phyloP scores from a whole-genome alignment of 2,888 invertebrate genomes.

The Euzophera pinguis region DNA sequence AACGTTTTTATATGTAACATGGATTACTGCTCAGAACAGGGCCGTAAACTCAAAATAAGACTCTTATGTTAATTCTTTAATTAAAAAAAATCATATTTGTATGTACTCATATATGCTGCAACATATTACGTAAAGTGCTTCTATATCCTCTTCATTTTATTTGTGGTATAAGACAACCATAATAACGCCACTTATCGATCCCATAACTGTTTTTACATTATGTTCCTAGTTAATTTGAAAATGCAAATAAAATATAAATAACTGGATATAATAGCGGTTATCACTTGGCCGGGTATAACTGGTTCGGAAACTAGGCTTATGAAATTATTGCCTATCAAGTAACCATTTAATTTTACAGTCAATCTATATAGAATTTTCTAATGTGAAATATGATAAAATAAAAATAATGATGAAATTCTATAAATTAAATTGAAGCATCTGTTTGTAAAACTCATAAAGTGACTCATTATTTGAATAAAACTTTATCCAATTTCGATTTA shows the following conservation, averaged over 20 bases:
- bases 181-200: constrained; percentile 8
- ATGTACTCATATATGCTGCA: too few relatives aligned
- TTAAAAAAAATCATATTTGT: too few relatives aligned
- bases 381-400: not conserved
- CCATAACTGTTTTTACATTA: constrained; percentile 5
- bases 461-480: too few relatives aligned
- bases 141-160: not conserved
- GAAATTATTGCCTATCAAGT: not conserved
- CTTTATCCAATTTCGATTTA: too few relatives aligned
- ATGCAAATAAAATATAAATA: constrained; percentile 9
- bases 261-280: constrained; percentile 9
- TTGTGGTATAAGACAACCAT: not conserved
- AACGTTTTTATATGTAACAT: too few relatives aligned
- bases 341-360: not conserved
- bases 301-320: not conserved
- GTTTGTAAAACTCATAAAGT: too few relatives aligned
- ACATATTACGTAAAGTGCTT: not conserved
- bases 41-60: too few relatives aligned
- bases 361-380: not conserved
- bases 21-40: too few relatives aligned
- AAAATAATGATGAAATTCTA: too few relatives aligned
- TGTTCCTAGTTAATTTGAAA: constrained; percentile 1
- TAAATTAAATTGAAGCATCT: too few relatives aligned
- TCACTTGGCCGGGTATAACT: constrained; percentile 1
- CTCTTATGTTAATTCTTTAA: too few relatives aligned